Evolutionary conservation across 2,888 invertebrate genomes (phyloP).

Genomic region (Cordilura impudica): DNA sequence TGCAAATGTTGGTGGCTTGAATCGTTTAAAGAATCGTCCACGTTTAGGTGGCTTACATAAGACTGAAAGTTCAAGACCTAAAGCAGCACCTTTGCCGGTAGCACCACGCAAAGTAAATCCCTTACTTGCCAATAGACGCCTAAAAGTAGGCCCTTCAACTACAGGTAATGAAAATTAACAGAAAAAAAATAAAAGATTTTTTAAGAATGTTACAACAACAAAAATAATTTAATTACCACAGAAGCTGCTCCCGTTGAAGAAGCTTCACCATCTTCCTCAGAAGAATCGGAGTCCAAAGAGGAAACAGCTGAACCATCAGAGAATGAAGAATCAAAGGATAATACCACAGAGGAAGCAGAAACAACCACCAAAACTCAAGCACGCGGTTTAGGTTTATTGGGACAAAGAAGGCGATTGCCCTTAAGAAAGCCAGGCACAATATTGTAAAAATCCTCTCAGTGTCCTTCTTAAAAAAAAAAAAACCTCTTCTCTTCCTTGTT

Average conservation of each 20-base stretch:
- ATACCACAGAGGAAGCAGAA: conserved; percentile 78
- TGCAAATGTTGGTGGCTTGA: conserved; percentile 69
- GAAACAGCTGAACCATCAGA: conserved; percentile 60
- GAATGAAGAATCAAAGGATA: conserved; percentile 66
- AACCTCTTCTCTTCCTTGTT: conserved; percentile 8
- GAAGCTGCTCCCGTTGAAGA: conserved; percentile 65
- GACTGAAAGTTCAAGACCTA: conserved; percentile 74
- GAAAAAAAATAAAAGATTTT: background rate
- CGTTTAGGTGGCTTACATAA: conserved; percentile 74
- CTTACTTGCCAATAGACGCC: conserved; percentile 75
- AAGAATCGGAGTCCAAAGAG: conserved; percentile 60
- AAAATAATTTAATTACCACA: background rate
- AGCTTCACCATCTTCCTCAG: conserved; percentile 52
- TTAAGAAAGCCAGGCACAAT: conserved; percentile 81
- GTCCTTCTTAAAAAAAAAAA: background rate
- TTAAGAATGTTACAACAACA: too few species aligned
- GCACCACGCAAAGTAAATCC: conserved; percentile 76
- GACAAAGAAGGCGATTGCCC: conserved; percentile 84
- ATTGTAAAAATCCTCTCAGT: conserved; percentile 68
- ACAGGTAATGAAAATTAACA: conserved; percentile 69
- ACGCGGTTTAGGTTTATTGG: conserved; percentile 84
- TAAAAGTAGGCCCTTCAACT: conserved; percentile 74
- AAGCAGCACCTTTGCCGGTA: conserved; percentile 66
- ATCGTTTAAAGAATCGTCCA: conserved; percentile 76
- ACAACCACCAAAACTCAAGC: conserved; percentile 80